These are phyloP conservation scores for Venustoraphidia nigricollis DNA, from an alignment of 2,888 invertebrate genomes.

Conservation along the genomic window DNA sequence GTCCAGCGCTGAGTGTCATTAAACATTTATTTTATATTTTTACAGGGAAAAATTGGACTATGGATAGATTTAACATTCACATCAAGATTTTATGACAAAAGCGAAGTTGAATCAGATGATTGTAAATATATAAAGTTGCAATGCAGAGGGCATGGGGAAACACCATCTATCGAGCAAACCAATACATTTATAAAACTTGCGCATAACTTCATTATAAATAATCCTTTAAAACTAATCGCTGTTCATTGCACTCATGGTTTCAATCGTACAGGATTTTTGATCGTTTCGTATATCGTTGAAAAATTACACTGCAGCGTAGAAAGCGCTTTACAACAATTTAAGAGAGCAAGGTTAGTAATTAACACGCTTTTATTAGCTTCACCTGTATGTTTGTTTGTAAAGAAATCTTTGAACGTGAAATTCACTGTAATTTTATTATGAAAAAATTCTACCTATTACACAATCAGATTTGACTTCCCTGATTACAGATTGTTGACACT, in stretches of 20 bases:
- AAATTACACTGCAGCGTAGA: conserved; percentile 70
- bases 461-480: no score
- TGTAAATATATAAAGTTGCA: conserved; percentile 78
- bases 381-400: no score
- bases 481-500: no score
- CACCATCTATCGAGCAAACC: conserved; percentile 76
- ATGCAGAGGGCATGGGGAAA: conserved; percentile 85
- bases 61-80: conserved; percentile 98
- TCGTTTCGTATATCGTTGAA: conserved; percentile 81
- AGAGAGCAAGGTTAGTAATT: conserved; percentile 38
- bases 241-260: conserved; percentile 98
- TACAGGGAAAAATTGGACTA: conserved; percentile 71
- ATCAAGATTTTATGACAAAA: conserved; percentile 74
- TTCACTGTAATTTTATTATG: no score
- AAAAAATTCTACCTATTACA: no score
- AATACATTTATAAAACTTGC: conserved; percentile 68
- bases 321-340: conserved; percentile 66
- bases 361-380: no score
- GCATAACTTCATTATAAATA: conserved; percentile 57
- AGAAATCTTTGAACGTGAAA: no score
- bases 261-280: conserved; percentile 92
- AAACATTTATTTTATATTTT: conserved; percentile 16
- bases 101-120: conserved; percentile 56
- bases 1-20: no score
- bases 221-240: conserved; percentile 64